Conservation (phyloP, 2,797 vertebrate species). For the Cryptoprocta ferox region DNA sequence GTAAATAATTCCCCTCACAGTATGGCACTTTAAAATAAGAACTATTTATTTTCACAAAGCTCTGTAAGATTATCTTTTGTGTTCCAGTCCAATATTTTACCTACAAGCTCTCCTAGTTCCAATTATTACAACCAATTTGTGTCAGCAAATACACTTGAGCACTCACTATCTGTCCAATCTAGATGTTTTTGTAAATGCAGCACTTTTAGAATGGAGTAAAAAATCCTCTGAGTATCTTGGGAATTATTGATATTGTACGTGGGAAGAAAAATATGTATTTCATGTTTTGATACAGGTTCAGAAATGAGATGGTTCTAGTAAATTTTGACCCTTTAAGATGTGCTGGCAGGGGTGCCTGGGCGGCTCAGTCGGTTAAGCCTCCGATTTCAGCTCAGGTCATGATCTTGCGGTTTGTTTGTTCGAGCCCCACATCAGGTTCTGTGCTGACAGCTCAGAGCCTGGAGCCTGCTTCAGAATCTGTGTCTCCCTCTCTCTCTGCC, state of each 20-base stretch:
- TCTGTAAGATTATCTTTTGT: neutral
- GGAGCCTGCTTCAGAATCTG: no score
- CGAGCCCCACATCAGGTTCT: no score
- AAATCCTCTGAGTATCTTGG: neutral
- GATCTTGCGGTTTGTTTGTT: no score
- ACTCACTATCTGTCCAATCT: neutral
- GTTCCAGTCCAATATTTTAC: conserved; percentile 35
- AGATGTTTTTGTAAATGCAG: neutral
- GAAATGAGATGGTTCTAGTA: conserved; percentile 14
- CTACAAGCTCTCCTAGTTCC: neutral
- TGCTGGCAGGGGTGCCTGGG: neutral
- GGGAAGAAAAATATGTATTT: conserved; percentile 12
- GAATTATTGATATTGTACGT: neutral
- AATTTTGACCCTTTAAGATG: conserved; percentile 39
- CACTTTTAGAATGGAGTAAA: neutral
- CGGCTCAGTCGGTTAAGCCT: no score
- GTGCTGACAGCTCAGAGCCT: no score
- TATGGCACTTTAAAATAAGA: neutral
- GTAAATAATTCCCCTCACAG: conserved; percentile 51
- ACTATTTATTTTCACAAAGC: conserved; percentile 27
- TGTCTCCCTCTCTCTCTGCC: no score
- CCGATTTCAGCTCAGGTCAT: no score
- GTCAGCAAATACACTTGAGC: neutral
- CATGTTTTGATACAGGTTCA: neutral
- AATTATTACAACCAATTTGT: conserved; percentile 1